Evolutionary conservation across 2,113 vertebrate species (phyloP).

Genomic region (Melanostigma gelatinosum): DNA sequence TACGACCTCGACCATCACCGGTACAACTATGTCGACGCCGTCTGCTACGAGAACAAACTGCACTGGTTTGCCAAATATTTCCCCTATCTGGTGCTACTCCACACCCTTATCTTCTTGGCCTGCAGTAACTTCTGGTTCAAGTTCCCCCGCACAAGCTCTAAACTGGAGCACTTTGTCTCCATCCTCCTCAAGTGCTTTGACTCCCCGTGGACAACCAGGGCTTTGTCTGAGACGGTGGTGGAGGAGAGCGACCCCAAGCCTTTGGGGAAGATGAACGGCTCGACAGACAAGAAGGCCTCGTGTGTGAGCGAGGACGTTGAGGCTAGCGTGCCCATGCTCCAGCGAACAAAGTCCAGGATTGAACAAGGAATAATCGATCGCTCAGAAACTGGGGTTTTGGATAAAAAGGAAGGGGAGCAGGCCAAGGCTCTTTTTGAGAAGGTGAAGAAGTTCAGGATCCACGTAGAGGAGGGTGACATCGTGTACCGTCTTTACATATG

Average conservation of each 20-base stretch:
- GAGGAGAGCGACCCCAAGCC: constrained; percentile 97
- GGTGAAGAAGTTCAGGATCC: constrained; percentile 95
- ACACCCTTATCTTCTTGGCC: constrained; percentile 95
- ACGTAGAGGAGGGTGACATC: constrained; percentile 96
- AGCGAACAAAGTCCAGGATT: constrained; percentile 93
- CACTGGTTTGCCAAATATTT: constrained; percentile 99
- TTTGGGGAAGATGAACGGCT: constrained; percentile 93
- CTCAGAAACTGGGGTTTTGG: constrained; percentile 92
- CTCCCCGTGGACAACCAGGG: constrained; percentile 96
- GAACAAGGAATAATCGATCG: constrained; percentile 97
- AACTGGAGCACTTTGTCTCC: constrained; percentile 98
- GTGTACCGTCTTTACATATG: constrained; percentile 96
- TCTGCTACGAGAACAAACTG: constrained; percentile 95
- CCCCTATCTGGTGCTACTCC: constrained; percentile 95
- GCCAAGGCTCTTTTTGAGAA: constrained; percentile 87
- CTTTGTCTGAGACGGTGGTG: constrained; percentile 95
- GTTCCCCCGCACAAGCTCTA: constrained; percentile 97
- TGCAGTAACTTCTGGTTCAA: constrained; percentile 99
- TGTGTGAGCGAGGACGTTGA: constrained; percentile 94
- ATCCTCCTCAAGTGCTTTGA: constrained; percentile 98
- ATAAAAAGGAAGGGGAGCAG: constrained; percentile 91
- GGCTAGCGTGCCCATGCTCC: constrained; percentile 96
- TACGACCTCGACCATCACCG: constrained; percentile 96
- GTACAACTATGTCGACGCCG: constrained; percentile 97
- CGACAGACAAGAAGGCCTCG: constrained; percentile 93